These are phyloP conservation scores for Pogonophryne albipinna DNA, from an alignment of 2,797 vertebrate genomes.

Conservation along the genomic window DNA sequence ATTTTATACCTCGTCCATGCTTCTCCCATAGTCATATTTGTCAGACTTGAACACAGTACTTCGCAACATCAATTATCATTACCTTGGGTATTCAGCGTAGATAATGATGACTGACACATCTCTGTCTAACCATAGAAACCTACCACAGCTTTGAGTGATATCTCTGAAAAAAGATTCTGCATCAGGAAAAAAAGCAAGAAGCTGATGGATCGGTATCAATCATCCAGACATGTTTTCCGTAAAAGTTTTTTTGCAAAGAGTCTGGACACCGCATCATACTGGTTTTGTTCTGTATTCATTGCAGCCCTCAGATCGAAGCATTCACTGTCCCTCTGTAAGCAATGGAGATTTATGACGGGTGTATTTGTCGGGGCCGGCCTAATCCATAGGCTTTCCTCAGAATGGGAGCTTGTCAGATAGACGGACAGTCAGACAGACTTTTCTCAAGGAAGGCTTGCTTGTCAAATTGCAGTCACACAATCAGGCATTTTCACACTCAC, in stretches of 20 bases:
- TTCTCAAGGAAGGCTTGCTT: constrained; percentile 58
- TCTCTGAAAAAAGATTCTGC: not conserved
- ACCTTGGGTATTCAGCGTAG: not conserved
- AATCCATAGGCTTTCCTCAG: constrained; percentile 66
- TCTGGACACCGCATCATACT: constrained; percentile 11
- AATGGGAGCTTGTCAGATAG: constrained; percentile 69
- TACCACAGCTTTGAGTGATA: not conserved
- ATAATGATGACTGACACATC: not conserved
- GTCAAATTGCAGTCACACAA: constrained; percentile 65
- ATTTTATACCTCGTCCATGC: too few species aligned
- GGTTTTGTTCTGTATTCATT: constrained; percentile 63
- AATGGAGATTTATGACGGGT: constrained; percentile 65
- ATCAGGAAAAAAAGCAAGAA: not conserved
- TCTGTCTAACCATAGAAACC: not conserved
- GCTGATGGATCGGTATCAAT: constrained; percentile 3
- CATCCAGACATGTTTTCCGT: constrained; percentile 3
- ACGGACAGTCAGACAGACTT: constrained; percentile 59
- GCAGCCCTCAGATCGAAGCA: constrained; percentile 36
- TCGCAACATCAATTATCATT: not conserved
- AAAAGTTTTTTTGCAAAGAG: constrained; percentile 20
- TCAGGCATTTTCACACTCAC: constrained; percentile 31
- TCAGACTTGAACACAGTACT: too few species aligned
- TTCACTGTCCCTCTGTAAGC: constrained; percentile 51
- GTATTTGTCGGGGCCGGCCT: constrained; percentile 60
- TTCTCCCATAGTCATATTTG: not conserved